Evolutionary conservation across 2,888 invertebrate species (phyloP).

Genomic region (Athripsodes cinereus): DNA sequence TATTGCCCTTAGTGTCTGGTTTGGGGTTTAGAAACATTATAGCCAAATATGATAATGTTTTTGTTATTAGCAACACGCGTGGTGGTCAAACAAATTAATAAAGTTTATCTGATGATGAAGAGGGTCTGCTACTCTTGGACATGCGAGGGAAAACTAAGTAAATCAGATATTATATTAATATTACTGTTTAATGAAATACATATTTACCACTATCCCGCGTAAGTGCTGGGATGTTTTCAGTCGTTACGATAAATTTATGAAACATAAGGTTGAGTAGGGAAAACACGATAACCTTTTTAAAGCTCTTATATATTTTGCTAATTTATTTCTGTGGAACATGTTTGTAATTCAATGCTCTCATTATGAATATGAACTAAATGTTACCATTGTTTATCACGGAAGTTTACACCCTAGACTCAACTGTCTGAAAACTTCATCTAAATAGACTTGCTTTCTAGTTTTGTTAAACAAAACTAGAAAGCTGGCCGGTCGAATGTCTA

Average conservation of each 20-base stretch:
- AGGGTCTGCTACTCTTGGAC: not conserved
- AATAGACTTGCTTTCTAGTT: too few relatives aligned
- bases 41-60: slow-evolving; percentile 1
- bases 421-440: too few relatives aligned
- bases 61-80: not conserved
- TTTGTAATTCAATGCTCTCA: too few relatives aligned
- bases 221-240: not conserved
- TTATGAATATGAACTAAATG: too few relatives aligned
- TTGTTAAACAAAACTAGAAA: too few relatives aligned
- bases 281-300: not conserved
- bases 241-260: not conserved
- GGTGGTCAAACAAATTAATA: slow-evolving; percentile 1
- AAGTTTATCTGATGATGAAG: not conserved
- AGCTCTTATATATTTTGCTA: not conserved
- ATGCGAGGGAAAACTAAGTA: not conserved
- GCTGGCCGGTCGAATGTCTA: too few relatives aligned
- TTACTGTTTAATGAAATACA: not conserved
- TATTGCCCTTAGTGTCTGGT: not conserved
- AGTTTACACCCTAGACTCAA: too few relatives aligned
- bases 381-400: too few relatives aligned
- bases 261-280: not conserved
- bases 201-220: not conserved
- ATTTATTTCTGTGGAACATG: not conserved
- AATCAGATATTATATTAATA: not conserved
- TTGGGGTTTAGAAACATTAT: not conserved